A percentile compares a stretch with the other conserved stretches of the same genome.
These are phyloP conservation scores for Limnephilus rhombicus DNA, from an alignment of 2,888 invertebrate genomes.

Conservation along the genomic window DNA sequence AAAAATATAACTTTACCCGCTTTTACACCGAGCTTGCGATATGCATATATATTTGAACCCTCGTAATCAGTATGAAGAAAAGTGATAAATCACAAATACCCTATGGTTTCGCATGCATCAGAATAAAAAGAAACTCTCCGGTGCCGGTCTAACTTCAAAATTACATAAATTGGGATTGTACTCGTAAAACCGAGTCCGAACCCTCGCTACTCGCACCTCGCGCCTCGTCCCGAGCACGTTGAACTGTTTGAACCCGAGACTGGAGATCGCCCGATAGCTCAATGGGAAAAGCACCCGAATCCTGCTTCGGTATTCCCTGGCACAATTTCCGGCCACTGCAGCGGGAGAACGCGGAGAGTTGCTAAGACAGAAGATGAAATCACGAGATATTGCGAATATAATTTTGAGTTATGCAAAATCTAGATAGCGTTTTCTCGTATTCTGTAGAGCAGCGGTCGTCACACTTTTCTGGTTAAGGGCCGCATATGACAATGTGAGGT, in stretches of 20 bases:
- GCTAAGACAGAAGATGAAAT: background rate
- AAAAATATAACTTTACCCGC: background rate
- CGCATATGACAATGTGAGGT: too few species aligned
- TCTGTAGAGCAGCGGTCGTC: too few species aligned
- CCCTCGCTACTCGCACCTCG: background rate
- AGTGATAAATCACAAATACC: background rate
- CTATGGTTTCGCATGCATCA: background rate
- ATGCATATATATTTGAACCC: background rate
- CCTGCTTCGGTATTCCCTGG: background rate
- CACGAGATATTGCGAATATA: background rate
- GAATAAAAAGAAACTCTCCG: background rate
- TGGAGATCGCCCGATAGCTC: conserved; percentile 1
- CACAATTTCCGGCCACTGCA: background rate
- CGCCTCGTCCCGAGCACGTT: background rate
- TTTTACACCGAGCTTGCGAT: background rate
- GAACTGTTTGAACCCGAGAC: background rate
- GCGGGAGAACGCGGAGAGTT: background rate
- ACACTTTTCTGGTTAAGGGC: too few species aligned
- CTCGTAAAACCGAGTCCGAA: background rate
- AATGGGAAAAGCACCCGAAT: background rate
- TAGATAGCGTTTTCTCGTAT: background rate
- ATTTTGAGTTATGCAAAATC: background rate
- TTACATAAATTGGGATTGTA: background rate
- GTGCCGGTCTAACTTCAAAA: background rate
- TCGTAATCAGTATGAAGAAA: background rate